Evolutionary conservation across 2,888 invertebrate genomes (phyloP).

Genomic region (Diadromus collaris): DNA sequence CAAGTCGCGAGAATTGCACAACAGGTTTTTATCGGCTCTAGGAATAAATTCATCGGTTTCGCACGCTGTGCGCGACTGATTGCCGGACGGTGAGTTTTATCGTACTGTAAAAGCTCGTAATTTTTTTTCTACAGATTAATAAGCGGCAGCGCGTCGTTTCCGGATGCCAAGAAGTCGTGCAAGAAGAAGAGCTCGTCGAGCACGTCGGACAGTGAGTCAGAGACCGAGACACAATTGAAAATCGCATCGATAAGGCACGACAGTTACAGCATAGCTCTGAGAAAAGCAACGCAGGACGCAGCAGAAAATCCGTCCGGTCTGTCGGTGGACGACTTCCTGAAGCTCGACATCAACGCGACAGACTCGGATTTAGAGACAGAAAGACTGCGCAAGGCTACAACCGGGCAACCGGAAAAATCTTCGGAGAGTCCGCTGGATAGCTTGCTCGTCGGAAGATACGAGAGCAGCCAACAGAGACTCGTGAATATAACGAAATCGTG

Average conservation of each 20-base stretch:
- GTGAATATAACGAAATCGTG: constrained; percentile 63
- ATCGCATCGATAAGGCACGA: constrained; percentile 3
- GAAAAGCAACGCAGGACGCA: constrained; percentile 23
- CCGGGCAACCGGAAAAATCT: constrained; percentile 12
- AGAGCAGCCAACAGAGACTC: constrained; percentile 55
- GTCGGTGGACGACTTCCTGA: constrained; percentile 42
- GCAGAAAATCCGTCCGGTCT: constrained; percentile 10
- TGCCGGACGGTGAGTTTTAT: neutral
- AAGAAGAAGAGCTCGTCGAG: constrained; percentile 34
- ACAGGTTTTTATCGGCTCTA: constrained; percentile 67
- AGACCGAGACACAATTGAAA: constrained; percentile 54
- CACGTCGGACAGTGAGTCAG: constrained; percentile 58
- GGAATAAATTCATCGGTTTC: neutral
- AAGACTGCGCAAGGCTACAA: constrained; percentile 30
- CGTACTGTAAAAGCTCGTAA: constrained; percentile 4
- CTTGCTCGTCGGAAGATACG: constrained; percentile 13
- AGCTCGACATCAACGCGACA: constrained; percentile 47
- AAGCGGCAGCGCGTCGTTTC: constrained; percentile 41
- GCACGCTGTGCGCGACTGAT: neutral
- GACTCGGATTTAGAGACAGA: constrained; percentile 41
- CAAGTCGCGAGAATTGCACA: constrained; percentile 72
- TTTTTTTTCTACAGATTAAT: constrained; percentile 64
- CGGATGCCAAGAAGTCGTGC: constrained; percentile 20
- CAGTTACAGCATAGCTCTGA: constrained; percentile 18
- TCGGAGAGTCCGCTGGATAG: neutral